Evolutionary conservation across 2,113 vertebrate species (phyloP).

Genomic region (Scomber japonicus): DNA sequence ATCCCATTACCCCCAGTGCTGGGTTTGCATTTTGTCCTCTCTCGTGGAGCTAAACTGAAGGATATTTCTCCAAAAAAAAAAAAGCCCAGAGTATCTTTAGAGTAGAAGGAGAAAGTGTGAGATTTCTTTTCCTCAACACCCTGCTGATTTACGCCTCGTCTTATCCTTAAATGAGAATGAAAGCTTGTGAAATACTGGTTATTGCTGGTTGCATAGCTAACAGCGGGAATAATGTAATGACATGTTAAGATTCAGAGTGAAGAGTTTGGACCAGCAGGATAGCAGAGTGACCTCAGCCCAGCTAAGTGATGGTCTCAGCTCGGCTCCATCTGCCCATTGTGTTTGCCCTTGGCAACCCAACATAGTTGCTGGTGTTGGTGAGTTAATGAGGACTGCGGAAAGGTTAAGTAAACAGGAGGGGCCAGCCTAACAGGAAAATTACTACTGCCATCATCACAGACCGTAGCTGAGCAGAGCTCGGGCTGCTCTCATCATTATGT

Average conservation of each 20-base stretch:
- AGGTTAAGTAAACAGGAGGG: constrained; percentile 88
- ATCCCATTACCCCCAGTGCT: constrained; percentile 79
- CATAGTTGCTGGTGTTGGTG: constrained; percentile 73
- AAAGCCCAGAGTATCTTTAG: constrained; percentile 38
- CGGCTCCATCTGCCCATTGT: constrained; percentile 80
- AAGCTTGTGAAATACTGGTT: constrained; percentile 53
- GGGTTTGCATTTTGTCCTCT: constrained; percentile 76
- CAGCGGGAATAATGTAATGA: constrained; percentile 74
- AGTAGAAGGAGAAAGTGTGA: constrained; percentile 45
- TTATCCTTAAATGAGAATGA: constrained; percentile 54
- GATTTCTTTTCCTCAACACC: constrained; percentile 41
- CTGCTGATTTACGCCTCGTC: constrained; percentile 46
- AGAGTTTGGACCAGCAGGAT: constrained; percentile 65
- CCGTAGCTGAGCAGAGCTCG: constrained; percentile 57
- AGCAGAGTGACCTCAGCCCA: constrained; percentile 68
- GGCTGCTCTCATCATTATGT: constrained; percentile 77
- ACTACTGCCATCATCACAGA: constrained; percentile 77
- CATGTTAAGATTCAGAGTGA: constrained; percentile 67
- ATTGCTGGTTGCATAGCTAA: constrained; percentile 50
- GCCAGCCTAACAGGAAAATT: constrained; percentile 80
- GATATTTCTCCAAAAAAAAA: constrained; percentile 48
- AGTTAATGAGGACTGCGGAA: constrained; percentile 86
- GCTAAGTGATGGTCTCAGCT: constrained; percentile 79
- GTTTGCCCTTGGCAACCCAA: constrained; percentile 82
- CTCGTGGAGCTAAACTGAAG: constrained; percentile 65